Evolutionary conservation across 2,113 vertebrate species (phyloP).

Genomic region (Laticauda colubrina): DNA sequence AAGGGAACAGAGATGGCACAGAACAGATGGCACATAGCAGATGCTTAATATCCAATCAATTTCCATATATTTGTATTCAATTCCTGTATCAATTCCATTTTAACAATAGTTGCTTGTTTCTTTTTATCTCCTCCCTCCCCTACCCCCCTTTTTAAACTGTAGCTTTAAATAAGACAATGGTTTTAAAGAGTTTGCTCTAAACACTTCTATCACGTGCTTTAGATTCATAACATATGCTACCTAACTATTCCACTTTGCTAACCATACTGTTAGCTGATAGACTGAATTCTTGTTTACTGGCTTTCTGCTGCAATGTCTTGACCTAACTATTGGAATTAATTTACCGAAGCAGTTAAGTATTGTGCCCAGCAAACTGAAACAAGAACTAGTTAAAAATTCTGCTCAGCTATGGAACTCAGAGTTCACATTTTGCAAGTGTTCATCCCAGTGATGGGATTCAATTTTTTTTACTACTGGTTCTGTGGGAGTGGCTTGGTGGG

Average conservation of each 20-base stretch:
- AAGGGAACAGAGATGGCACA: conserved; percentile 9
- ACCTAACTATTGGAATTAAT: background rate
- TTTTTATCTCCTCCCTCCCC: no score
- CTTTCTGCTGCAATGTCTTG: conserved; percentile 14
- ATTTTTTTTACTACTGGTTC: no score
- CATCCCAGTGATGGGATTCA: no score
- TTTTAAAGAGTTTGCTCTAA: background rate
- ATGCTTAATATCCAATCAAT: background rate
- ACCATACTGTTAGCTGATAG: background rate
- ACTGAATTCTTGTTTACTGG: background rate
- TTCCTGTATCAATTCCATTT: background rate
- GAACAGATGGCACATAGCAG: background rate
- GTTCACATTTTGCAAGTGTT: background rate
- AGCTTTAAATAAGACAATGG: background rate
- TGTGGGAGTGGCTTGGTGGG: no score
- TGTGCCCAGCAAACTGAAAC: background rate
- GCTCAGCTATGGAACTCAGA: background rate
- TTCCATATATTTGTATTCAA: conserved; percentile 17
- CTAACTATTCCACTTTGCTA: conserved; percentile 11
- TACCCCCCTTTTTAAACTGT: background rate
- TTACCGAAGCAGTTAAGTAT: background rate
- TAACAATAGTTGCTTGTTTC: background rate
- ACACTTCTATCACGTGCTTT: conserved; percentile 1
- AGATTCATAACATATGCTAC: background rate
- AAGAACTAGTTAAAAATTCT: background rate